Evolutionary conservation across 2,113 vertebrate genomes (phyloP), one percentile per base, ranked within the genome.

Genomic region (Cyprinodon tularosa): DNA sequence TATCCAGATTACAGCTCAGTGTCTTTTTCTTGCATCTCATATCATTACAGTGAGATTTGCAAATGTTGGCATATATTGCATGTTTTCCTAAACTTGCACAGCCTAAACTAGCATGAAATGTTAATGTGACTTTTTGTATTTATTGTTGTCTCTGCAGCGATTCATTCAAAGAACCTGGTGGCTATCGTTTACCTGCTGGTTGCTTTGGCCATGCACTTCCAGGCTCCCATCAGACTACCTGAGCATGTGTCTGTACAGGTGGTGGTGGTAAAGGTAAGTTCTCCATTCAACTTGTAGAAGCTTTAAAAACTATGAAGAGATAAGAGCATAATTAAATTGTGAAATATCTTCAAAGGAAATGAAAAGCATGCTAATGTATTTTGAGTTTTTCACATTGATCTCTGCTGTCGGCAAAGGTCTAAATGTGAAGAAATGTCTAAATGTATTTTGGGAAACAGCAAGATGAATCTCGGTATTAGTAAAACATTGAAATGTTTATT

Each of bases 101-200:
- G 50, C 20, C 3, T 20, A 3, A n/a, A 20, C 44, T 45, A 45
- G 3, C 50, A 57, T n/a, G 3, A 57, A 5, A 17, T 15, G 14
- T 64, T 11, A 39, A 15, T 13, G 2, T 40, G 15, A 40, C 1
- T 17, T 40, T 15, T 3, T n/a, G 12, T 40, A 29, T 29, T 37
- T 67, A 12, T 63, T 11, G 0, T 76, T 74, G 1, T 63, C 44
- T 37, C 61, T n/a, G 1, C 88, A 98, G 98, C 95, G 0, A 96
- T 99, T 71, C 98, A 99, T 14, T 94, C 96, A 44, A 99, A 99
- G 94, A 98, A 96, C 83, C 92, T 98, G 87, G 95, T 98, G 76
- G 89, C 97, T 74, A 99, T 97, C 2, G 92, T 97, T 0, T 96
- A 96, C 61, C 95, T 99, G 12, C 94, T 99, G 64, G 96, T 99